Evolutionary conservation across 2,113 vertebrate genomes (phyloP), one percentile per base, ranked within the genome.

Genomic region (Megaceryle maxima): DNA sequence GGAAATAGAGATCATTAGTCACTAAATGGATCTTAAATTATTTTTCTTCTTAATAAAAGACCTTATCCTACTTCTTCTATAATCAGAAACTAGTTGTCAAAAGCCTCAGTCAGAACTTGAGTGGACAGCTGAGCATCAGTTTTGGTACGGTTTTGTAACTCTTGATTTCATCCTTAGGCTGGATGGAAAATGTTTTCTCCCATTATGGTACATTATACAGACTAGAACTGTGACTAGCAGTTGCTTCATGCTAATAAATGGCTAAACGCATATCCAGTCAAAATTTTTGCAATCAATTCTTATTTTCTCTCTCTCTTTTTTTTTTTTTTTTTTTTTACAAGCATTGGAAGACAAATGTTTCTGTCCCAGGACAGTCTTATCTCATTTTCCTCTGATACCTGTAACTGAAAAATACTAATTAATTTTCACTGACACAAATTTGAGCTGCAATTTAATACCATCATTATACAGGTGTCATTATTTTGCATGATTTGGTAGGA

Each of bases 331-430:
- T 43, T 86, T 51, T 87, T 90, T 87, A 79, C 43, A 87, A 62
- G n/a, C 60, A 43, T 46, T 24, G n/a, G 74, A 92, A 93, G 77
- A 83, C 41, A 84, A 88, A 97, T 89, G 39, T 44, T 96, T 93
- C 81, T 92, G 70, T 92, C 75, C 83, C 44, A 25, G 73, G 77
- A 66, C 74, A 88, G 57, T 74, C 73, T 81, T 69, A 56, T 59
- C 35, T 73, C 2, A 22, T 93, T 95, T 89, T 74, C 44, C 28
- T 94, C 67, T 72, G 59, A 88, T 56, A 68, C 50, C 76, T 74
- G 13, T 75, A 85, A 92, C 70, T 73, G 87, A 91, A 97, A 95
- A 97, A 76, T 16, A 20, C 76, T 91, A 85, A 85, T 85, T 50
- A 96, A 94, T 91, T 91, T 94, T 88, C 72, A 79, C 56, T 81